Evolutionary conservation across 2,113 vertebrate species (phyloP).

Genomic region (Nestor notabilis): DNA sequence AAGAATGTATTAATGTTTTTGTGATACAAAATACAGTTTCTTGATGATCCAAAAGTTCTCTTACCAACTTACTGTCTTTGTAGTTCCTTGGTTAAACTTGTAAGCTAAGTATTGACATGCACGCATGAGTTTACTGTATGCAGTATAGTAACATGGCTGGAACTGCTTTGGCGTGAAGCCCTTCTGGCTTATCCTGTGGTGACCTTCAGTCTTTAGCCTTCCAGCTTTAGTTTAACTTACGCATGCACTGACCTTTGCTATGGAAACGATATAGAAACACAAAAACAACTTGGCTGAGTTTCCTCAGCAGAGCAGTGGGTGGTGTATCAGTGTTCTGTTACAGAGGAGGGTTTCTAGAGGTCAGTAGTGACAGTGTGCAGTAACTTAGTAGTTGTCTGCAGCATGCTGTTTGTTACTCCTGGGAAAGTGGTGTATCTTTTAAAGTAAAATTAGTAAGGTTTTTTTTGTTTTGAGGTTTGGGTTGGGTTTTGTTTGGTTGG

Average conservation of each 20-base stretch:
- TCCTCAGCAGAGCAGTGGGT: slow-evolving; percentile 71
- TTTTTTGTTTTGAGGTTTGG: background rate
- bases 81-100: background rate
- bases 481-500: background rate
- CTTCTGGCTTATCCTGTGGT: slow-evolving; percentile 70
- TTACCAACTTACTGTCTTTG: background rate
- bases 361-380: slow-evolving; percentile 42
- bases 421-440: background rate
- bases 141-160: slow-evolving; percentile 6
- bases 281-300: slow-evolving; percentile 87
- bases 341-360: slow-evolving; percentile 69
- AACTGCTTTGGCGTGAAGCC: slow-evolving; percentile 37
- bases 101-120: background rate
- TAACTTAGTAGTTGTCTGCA: slow-evolving; percentile 46
- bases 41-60: background rate
- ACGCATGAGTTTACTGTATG: background rate
- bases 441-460: background rate
- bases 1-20: background rate
- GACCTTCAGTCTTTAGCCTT: slow-evolving; percentile 85
- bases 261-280: slow-evolving; percentile 92
- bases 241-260: slow-evolving; percentile 86
- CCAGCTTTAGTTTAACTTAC: slow-evolving; percentile 84
- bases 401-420: background rate
- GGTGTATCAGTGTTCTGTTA: slow-evolving; percentile 81
- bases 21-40: background rate